A percentile compares a stretch with the other conserved stretches of the same genome.
These are phyloP conservation scores for Drosophila neotestacea DNA, from an alignment of 2,888 invertebrate genomes.

Conservation along the genomic window DNA sequence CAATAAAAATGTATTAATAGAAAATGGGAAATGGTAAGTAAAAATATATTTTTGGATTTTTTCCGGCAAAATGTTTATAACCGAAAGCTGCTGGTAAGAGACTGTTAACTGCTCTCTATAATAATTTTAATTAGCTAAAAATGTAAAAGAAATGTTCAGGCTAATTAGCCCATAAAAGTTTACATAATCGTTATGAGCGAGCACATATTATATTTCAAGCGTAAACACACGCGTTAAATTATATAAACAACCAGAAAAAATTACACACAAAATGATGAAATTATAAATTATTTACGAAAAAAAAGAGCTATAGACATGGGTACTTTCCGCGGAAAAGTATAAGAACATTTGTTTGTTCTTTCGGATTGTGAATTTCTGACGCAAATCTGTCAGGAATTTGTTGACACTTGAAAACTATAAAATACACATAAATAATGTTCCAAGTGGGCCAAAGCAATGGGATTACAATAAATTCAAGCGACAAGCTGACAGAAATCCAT, in stretches of 20 bases:
- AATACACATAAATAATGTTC: slow-evolving; percentile 43
- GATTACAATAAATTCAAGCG: slow-evolving; percentile 13
- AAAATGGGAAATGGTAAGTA: neutral
- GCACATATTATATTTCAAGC: slow-evolving; percentile 34
- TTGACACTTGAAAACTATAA: slow-evolving; percentile 40
- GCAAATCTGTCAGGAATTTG: slow-evolving; percentile 49
- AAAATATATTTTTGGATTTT: neutral
- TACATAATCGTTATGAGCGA: slow-evolving; percentile 11
- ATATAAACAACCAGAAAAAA: slow-evolving; percentile 14
- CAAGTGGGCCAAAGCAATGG: slow-evolving; percentile 27
- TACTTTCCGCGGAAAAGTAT: neutral
- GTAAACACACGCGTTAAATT: slow-evolving; percentile 21
- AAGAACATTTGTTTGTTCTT: slow-evolving; percentile 20
- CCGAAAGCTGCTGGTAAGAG: neutral
- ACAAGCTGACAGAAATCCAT: slow-evolving; percentile 54
- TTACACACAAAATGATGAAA: slow-evolving; percentile 32
- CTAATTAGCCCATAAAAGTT: slow-evolving; percentile 27
- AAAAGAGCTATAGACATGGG: neutral
- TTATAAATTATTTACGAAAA: neutral
- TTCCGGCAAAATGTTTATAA: neutral
- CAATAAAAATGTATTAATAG: neutral
- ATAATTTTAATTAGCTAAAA: slow-evolving; percentile 12
- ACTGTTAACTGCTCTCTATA: neutral
- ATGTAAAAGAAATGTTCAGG: slow-evolving; percentile 8
- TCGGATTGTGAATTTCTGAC: slow-evolving; percentile 32